Base-by-base conservation (phyloP, 2,888 invertebrate genomes). In the Ferrisia virgata region DNA sequence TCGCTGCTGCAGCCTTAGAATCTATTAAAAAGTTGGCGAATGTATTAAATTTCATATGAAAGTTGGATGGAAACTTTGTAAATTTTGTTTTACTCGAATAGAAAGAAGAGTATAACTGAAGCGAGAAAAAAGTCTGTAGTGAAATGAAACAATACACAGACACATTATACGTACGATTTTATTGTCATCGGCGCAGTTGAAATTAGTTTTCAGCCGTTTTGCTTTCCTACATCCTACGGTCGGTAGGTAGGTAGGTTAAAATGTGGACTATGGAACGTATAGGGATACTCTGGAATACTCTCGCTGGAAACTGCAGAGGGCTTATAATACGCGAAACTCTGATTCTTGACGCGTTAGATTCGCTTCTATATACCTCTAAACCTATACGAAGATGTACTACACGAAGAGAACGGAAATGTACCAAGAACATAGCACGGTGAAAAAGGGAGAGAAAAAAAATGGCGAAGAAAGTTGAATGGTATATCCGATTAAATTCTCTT, bases 11-110 rank as follows among this genome's bases (percentile, higher is more conserved):
- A 25, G 64, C 69, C 69, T 11, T 6, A 31, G 28, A 69, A 69
- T 33, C 31, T 69, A 69, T 69, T 69, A 69, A 69, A 69, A 69
- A 69, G 69, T 69, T 69, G 69, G 69, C 69, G 69, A 31, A 69
- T 69, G 69, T 69, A 69, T 69, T 69, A 69, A 69, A 69, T 69
- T 69, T 69, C 69, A 69, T 69, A 69, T 33, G 69, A 69, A 69
- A 69, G 69, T 69, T 69, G 69, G 31, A 31, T 15, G 69, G n/a
- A 31, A 53, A 53, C 53, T 53, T 53, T 53, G 53, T 53, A 53
- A 69, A 69, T 69, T 69, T 69, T 33, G 31, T 69, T 69, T 69
- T n/a, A 69, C 69, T 69, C 69, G n/a, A 31, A 13, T n/a, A n/a
- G n/a, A n/a, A 31, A 69, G 6, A 4, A 53, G 6, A 6, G 28